Percentiles rank a stretch among this genome's conserved stretches.
Evolutionary conservation across 2,797 vertebrate species (phyloP).

Genomic region (Peromyscus melanophrys): DNA sequence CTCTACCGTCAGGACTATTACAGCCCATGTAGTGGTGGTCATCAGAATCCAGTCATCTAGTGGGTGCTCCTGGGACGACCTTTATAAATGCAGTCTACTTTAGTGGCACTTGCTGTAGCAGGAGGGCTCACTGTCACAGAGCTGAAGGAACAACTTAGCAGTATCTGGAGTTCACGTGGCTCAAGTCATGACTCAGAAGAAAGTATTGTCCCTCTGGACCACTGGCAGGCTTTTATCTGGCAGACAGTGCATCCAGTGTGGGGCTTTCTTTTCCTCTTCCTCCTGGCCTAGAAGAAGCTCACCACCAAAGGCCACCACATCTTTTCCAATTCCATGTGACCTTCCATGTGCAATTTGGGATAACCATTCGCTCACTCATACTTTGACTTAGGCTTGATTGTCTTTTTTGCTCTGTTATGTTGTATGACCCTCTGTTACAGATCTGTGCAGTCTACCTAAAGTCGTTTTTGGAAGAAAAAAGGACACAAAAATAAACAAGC

Average conservation of each 20-base stretch:
- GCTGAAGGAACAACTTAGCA: background rate
- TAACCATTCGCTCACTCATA: background rate
- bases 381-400: background rate
- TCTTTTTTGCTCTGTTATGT: background rate
- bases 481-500: slow-evolving; percentile 6
- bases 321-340: background rate
- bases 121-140: background rate
- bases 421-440: background rate
- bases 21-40: background rate
- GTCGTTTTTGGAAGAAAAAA: slow-evolving; percentile 52
- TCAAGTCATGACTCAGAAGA: background rate
- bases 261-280: background rate
- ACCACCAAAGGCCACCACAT: background rate
- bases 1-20: background rate
- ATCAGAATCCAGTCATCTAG: background rate
- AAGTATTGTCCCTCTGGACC: background rate
- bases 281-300: background rate
- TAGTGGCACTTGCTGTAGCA: background rate
- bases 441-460: background rate
- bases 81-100: background rate
- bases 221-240: background rate
- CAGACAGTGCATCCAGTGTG: background rate
- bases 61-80: background rate
- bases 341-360: background rate
- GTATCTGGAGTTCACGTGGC: background rate